Conservation (phyloP, 1,140 invertebrate genomes). For the Orchestia grillus region DNA sequence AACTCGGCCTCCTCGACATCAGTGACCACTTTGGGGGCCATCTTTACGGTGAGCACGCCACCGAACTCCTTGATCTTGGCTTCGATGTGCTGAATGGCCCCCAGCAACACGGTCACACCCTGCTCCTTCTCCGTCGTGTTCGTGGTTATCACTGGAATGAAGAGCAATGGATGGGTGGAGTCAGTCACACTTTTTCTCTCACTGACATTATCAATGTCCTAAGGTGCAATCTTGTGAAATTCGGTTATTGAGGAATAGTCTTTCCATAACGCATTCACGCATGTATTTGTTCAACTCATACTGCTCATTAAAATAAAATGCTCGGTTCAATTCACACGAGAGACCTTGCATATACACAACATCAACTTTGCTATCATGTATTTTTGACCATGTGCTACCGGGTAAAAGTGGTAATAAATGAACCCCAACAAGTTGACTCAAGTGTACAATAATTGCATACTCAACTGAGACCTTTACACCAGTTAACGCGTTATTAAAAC, state of each 20-base stretch:
- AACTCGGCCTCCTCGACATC: conserved; percentile 97
- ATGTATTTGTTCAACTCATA: background rate
- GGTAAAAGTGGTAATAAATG: no score
- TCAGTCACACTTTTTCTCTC: background rate
- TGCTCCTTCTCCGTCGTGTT: conserved; percentile 96
- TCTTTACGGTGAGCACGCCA: conserved; percentile 94
- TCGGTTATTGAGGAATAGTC: background rate
- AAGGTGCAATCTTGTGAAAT: no score
- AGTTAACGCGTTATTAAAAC: no score
- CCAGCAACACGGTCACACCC: conserved; percentile 88
- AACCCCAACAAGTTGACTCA: no score
- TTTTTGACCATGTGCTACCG: no score
- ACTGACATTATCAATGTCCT: no score
- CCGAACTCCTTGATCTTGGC: conserved; percentile 83
- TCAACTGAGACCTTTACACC: no score
- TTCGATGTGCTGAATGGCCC: conserved; percentile 90
- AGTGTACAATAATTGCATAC: no score
- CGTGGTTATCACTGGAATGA: conserved; percentile 91
- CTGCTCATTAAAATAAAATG: background rate
- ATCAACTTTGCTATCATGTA: no score
- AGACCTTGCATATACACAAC: no score
- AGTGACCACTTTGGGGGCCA: conserved; percentile 89
- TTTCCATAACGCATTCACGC: background rate
- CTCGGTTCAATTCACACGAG: no score
- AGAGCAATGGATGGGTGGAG: conserved; percentile 61